Conservation (phyloP, 1,140 invertebrate species). For the Myzus persicae region DNA sequence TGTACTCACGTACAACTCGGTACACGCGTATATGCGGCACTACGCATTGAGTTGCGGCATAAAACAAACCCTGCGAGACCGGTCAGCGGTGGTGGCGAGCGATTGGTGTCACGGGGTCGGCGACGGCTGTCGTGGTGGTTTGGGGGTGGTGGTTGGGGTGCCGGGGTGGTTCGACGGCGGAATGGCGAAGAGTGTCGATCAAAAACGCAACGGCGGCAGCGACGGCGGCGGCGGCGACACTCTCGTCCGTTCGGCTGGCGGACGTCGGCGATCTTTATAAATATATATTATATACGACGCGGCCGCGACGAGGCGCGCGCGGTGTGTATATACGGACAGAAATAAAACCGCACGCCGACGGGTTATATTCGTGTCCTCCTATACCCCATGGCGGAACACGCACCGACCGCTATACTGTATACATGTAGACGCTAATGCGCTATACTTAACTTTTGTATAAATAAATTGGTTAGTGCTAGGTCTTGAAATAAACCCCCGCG, state of each 20-base stretch:
- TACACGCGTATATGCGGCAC: background rate
- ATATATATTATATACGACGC: background rate
- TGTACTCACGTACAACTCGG: background rate
- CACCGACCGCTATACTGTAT: background rate
- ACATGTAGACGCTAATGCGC: background rate
- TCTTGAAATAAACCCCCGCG: conserved; percentile 58
- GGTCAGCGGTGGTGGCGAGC: background rate
- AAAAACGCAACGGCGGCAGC: background rate
- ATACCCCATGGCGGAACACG: conserved; percentile 52
- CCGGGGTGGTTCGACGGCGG: background rate
- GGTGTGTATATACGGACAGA: conserved; percentile 17
- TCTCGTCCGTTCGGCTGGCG: conserved; percentile 1
- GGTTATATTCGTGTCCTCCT: conserved; percentile 48
- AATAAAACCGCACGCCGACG: conserved; percentile 55
- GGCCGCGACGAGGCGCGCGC: conserved; percentile 8
- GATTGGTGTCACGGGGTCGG: background rate
- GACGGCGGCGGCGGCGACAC: background rate
- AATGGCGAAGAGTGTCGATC: background rate
- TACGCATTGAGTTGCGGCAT: no score
- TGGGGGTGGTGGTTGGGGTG: background rate
- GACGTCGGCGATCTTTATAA: background rate
- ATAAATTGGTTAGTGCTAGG: conserved; percentile 55
- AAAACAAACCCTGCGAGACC: background rate
- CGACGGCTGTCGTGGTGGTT: no score
- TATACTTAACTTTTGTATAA: conserved; percentile 59